Evolutionary conservation across 2,888 invertebrate genomes (phyloP).

Genomic region (Tinea trinotella): DNA sequence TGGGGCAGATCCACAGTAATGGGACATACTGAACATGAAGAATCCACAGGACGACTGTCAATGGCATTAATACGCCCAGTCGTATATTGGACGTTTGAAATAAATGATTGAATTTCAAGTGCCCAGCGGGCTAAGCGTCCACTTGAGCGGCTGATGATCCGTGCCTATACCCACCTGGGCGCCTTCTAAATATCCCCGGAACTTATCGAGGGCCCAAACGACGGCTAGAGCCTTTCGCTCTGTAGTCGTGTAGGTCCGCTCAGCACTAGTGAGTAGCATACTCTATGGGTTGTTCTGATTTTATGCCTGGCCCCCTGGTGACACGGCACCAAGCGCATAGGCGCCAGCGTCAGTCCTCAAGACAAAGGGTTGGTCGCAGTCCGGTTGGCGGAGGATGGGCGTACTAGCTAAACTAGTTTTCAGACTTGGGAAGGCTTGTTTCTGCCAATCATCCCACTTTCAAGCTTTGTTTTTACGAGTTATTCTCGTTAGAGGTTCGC

Average conservation of each 20-base stretch:
- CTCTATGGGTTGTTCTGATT: conserved; percentile 21
- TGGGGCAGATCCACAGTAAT: no score
- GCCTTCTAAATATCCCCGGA: no score
- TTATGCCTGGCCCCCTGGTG: conserved; percentile 21
- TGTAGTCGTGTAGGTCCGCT: no score
- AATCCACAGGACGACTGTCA: conserved; percentile 32
- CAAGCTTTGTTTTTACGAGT: conserved; percentile 30
- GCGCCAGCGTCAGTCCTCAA: no score
- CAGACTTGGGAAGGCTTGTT: conserved; percentile 20
- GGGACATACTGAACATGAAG: no score
- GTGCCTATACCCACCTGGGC: no score
- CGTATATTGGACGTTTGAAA: conserved; percentile 34
- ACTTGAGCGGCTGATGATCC: no score
- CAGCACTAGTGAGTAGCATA: no score
- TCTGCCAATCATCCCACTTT: conserved; percentile 27
- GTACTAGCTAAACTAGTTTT: conserved; percentile 25
- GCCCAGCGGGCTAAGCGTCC: conserved; percentile 50
- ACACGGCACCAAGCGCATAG: conserved; percentile 28
- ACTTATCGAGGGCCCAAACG: no score
- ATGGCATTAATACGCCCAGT: conserved; percentile 35
- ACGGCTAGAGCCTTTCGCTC: no score
- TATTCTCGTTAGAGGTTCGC: conserved; percentile 29
- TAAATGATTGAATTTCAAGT: conserved; percentile 32
- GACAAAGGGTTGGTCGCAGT: no score
- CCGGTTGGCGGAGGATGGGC: no score